phyloP scores from a whole-genome alignment of 1,140 invertebrate species.

The Fopius arisanus region DNA sequence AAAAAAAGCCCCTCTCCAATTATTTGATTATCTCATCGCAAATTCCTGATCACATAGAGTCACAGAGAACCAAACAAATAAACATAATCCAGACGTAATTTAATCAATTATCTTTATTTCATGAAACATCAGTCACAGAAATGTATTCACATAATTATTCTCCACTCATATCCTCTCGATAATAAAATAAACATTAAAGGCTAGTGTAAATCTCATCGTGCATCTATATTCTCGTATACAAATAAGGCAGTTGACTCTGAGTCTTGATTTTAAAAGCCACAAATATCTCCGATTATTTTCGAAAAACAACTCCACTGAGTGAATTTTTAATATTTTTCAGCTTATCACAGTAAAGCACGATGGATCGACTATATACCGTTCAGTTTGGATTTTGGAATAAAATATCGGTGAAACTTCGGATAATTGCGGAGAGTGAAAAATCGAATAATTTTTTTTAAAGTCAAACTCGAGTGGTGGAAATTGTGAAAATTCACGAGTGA shows the following conservation, averaged over 20 bases:
- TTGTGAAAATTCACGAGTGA: too few species aligned
- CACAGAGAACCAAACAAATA: not conserved
- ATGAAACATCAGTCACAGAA: constrained; percentile 4
- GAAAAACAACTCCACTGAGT: not conserved
- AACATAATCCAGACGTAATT: not conserved
- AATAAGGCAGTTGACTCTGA: constrained; percentile 4
- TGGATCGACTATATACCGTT: not conserved
- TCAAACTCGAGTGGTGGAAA: not conserved
- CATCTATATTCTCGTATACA: not conserved
- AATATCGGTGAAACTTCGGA: too few species aligned
- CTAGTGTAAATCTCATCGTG: not conserved
- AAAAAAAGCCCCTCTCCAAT: constrained; percentile 38
- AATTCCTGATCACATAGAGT: too few species aligned
- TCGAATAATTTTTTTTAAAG: not conserved
- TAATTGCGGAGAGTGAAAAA: not conserved
- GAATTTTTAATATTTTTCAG: too few species aligned
- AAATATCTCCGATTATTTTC: not conserved
- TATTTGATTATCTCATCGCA: constrained; percentile 25
- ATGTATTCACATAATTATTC: not conserved
- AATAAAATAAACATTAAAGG: not conserved
- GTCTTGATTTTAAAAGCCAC: not conserved
- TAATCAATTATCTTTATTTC: not conserved
- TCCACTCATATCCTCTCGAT: not conserved
- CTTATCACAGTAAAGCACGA: not conserved
- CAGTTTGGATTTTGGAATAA: too few species aligned